Percentiles rank a stretch among this genome's conserved stretches.
phyloP scores from a whole-genome alignment of 2,888 invertebrate species.

The Dasypolia templi region DNA sequence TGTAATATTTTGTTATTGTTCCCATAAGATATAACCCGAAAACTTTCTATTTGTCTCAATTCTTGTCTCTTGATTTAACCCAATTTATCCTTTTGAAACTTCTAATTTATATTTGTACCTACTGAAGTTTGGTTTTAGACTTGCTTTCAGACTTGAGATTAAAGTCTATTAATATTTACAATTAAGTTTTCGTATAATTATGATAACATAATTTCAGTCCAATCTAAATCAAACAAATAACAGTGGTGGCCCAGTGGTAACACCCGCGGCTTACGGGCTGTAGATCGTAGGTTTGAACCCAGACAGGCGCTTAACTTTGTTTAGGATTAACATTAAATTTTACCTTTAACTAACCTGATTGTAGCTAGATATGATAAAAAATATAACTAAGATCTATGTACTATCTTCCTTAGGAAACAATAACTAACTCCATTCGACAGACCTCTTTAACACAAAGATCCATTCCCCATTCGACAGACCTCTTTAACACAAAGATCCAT shows the following conservation, averaged over 20 bases:
- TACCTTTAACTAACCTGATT: not conserved
- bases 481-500: not conserved
- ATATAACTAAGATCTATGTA: not conserved
- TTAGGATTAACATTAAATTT: not conserved
- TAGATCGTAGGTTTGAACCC: too few relatives aligned
- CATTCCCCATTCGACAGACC: too few relatives aligned
- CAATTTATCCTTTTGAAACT: conserved; percentile 37
- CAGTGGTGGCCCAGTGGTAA: too few relatives aligned
- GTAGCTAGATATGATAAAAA: not conserved
- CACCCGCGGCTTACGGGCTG: too few relatives aligned
- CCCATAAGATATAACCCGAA: conserved; percentile 45
- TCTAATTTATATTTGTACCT: conserved; percentile 36
- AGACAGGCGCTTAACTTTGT: too few relatives aligned
- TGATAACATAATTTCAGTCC: not conserved
- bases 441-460: not conserved
- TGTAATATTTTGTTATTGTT: conserved; percentile 53
- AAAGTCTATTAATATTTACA: not conserved
- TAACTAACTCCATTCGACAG: not conserved
- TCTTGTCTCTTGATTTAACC: conserved; percentile 39
- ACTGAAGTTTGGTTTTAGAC: conserved; percentile 17
- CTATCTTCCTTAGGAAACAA: not conserved
- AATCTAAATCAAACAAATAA: too few relatives aligned
- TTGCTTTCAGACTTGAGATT: not conserved
- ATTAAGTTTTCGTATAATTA: not conserved
- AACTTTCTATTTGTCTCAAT: conserved; percentile 53